phyloP scores from a whole-genome alignment of 2,113 vertebrate species.

The Anhinga rufa region DNA sequence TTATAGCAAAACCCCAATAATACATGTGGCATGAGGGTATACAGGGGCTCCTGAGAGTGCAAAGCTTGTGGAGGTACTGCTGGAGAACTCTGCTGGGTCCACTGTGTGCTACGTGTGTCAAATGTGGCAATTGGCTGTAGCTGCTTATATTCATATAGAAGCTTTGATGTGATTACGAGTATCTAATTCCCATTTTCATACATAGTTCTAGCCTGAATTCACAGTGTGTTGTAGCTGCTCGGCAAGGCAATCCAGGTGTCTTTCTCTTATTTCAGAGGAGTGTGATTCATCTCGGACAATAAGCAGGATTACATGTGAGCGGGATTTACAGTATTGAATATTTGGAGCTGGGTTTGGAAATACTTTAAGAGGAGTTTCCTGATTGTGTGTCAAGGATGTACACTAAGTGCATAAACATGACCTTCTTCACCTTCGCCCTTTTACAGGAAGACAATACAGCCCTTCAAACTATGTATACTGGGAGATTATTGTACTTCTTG shows the following conservation, averaged over 20 bases:
- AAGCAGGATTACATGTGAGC: not conserved
- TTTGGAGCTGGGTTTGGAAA: not conserved
- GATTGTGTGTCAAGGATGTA: not conserved
- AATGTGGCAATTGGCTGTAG: not conserved
- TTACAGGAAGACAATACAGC: not conserved
- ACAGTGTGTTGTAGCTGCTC: not conserved
- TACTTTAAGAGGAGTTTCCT: conserved; percentile 4
- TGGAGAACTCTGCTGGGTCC: not conserved
- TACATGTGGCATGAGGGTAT: not conserved
- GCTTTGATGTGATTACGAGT: not conserved
- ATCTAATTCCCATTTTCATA: not conserved
- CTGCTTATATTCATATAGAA: not conserved
- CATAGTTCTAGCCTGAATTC: not conserved
- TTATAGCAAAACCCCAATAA: not conserved
- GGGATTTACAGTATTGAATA: not conserved
- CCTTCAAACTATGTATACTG: not conserved
- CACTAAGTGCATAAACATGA: not conserved
- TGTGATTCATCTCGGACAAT: not conserved
- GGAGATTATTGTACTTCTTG: not conserved
- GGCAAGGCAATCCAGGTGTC: not conserved
- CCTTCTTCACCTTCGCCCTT: not conserved
- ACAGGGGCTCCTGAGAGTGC: not conserved
- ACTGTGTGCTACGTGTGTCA: not conserved
- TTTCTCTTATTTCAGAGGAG: not conserved
- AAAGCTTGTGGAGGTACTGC: not conserved